Evolutionary conservation across 2,888 invertebrate species (phyloP).

Genomic region (Eupeodes luniger): DNA sequence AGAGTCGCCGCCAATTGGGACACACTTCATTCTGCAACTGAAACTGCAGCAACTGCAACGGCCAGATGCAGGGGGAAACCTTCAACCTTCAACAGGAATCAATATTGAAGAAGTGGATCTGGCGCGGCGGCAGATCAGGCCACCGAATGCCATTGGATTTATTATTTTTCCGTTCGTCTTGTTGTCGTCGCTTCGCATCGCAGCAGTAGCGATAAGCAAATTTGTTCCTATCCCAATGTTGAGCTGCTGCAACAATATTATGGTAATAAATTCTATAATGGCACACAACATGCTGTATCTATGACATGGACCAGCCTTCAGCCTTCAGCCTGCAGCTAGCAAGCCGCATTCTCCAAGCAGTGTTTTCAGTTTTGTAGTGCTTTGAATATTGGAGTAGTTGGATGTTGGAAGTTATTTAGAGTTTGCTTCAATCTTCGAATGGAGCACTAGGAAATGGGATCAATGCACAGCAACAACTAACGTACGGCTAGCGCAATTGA

Average conservation of each 20-base stretch:
- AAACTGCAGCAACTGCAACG: neutral
- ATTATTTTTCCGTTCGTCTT: constrained; percentile 35
- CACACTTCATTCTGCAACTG: neutral
- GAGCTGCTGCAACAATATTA: constrained; percentile 21
- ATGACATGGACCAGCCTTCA: constrained; percentile 32
- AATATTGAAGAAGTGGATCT: constrained; percentile 48
- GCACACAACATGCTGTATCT: constrained; percentile 33
- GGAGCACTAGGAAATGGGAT: constrained; percentile 57
- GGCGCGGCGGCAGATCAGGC: neutral
- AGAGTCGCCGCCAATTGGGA: constrained; percentile 27
- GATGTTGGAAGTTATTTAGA: constrained; percentile 35
- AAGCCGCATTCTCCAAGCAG: constrained; percentile 10
- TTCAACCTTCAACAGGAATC: constrained; percentile 54
- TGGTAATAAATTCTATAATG: constrained; percentile 63
- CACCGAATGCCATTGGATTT: constrained; percentile 44
- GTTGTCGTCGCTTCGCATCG: constrained; percentile 13
- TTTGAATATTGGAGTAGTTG: constrained; percentile 14
- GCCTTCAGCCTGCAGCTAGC: neutral
- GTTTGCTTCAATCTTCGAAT: constrained; percentile 4
- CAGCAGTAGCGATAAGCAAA: constrained; percentile 70
- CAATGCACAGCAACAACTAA: constrained; percentile 44
- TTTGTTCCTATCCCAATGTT: constrained; percentile 45
- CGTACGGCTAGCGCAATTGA: constrained; percentile 44
- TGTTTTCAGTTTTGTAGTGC: constrained; percentile 20
- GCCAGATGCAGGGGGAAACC: constrained; percentile 4